A percentile compares a stretch with the other conserved stretches of the same genome.
Conservation (phyloP, 1,140 invertebrate genomes). For the Akabosia matsudoensis region DNA sequence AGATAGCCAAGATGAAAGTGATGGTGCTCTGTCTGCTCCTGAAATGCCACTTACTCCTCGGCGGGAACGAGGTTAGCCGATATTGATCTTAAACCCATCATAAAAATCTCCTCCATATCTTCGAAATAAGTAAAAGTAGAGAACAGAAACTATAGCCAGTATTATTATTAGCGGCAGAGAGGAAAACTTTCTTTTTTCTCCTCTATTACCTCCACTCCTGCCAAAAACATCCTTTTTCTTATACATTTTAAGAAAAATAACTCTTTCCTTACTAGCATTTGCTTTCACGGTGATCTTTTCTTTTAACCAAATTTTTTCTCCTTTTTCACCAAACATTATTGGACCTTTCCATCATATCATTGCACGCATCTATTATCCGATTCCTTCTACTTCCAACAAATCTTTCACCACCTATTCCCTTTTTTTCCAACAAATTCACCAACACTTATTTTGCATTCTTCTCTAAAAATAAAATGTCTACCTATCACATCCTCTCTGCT, state of each 20-base stretch:
- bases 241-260: background rate
- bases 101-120: no score
- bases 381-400: background rate
- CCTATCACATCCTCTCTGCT: no score
- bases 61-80: constrained; percentile 60
- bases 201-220: no score
- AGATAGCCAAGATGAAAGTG: constrained; percentile 69
- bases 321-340: no score
- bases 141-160: background rate
- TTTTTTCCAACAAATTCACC: background rate
- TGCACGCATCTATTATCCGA: no score
- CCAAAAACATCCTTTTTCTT: background rate
- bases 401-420: no score
- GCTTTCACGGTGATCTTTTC: background rate
- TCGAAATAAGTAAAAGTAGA: no score
- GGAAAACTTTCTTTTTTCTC: no score
- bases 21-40: constrained; percentile 75
- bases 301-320: background rate
- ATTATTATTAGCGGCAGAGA: background rate
- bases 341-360: no score
- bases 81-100: constrained; percentile 15
- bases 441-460: no score
- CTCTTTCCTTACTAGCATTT: no score
- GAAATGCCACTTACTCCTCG: constrained; percentile 64
- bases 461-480: no score